These are phyloP conservation scores for Paralvinella palmiformis DNA, from an alignment of 1,140 invertebrate species.

Conservation along the genomic window DNA sequence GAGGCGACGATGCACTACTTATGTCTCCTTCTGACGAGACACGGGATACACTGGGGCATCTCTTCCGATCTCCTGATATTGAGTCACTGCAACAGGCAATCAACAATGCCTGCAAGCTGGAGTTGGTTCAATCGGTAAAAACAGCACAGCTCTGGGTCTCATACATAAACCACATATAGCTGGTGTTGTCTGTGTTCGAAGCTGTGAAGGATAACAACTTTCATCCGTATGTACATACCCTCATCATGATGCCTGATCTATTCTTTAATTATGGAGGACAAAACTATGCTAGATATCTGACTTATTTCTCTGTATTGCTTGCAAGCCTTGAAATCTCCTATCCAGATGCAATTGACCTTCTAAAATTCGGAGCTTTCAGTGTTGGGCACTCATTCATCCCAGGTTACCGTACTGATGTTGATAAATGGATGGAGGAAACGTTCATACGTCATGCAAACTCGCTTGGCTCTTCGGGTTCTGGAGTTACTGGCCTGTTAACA, in stretches of 20 bases:
- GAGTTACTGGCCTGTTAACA: not conserved
- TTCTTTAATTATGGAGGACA: constrained; percentile 29
- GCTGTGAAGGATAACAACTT: constrained; percentile 27
- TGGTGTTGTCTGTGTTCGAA: constrained; percentile 16
- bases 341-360: constrained; percentile 20
- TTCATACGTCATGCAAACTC: not conserved
- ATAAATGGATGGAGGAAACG: not conserved
- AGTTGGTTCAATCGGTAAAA: constrained; percentile 18
- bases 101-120: not conserved
- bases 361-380: constrained; percentile 22
- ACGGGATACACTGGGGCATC: not conserved
- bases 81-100: not conserved
- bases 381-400: constrained; percentile 26
- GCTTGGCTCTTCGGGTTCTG: not conserved
- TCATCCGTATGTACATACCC: constrained; percentile 16
- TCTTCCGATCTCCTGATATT: not conserved
- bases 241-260: constrained; percentile 19
- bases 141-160: constrained; percentile 23
- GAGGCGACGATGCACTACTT: constrained; percentile 9
- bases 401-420: not conserved
- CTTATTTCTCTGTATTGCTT: constrained; percentile 23
- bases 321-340: constrained; percentile 24
- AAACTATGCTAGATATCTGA: constrained; percentile 27
- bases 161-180: constrained; percentile 25
- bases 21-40: not conserved